Evolutionary conservation across 2,797 vertebrate species (phyloP).

Genomic region (Buceros bicornis): DNA sequence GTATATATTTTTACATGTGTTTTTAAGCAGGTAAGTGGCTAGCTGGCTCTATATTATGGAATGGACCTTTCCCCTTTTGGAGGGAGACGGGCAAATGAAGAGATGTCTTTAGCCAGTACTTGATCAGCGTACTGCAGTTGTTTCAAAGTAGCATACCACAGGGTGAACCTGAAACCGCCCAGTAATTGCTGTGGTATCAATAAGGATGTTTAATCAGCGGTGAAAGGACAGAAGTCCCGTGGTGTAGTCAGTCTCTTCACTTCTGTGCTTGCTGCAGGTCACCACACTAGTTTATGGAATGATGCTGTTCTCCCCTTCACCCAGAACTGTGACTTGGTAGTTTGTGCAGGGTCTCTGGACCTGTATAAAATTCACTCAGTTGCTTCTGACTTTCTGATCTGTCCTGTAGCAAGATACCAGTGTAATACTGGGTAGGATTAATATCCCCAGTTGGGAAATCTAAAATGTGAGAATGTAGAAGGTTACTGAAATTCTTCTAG

Average conservation of each 20-base stretch:
- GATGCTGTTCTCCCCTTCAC: background rate
- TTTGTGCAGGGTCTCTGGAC: background rate
- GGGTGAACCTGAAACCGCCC: background rate
- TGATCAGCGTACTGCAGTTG: background rate
- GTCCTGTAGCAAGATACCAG: background rate
- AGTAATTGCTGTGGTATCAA: background rate
- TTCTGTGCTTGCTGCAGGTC: background rate
- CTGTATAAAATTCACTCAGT: background rate
- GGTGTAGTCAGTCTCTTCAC: background rate
- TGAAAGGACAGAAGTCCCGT: background rate
- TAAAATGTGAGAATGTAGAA: background rate
- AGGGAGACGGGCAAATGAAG: background rate
- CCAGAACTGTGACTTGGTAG: background rate
- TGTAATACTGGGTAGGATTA: background rate
- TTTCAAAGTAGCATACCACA: background rate
- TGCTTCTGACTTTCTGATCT: background rate
- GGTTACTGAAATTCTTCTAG: background rate
- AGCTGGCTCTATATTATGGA: background rate
- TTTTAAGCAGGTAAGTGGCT: background rate
- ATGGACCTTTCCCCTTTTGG: background rate
- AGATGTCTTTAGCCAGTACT: background rate
- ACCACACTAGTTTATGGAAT: background rate
- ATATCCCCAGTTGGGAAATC: rapidly evolving
- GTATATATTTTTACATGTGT: background rate
- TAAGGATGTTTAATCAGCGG: background rate